Evolutionary conservation across 2,797 vertebrate genomes (phyloP), one percentile per base, ranked within the genome.

Genomic region (Halcyon leucocephala): DNA sequence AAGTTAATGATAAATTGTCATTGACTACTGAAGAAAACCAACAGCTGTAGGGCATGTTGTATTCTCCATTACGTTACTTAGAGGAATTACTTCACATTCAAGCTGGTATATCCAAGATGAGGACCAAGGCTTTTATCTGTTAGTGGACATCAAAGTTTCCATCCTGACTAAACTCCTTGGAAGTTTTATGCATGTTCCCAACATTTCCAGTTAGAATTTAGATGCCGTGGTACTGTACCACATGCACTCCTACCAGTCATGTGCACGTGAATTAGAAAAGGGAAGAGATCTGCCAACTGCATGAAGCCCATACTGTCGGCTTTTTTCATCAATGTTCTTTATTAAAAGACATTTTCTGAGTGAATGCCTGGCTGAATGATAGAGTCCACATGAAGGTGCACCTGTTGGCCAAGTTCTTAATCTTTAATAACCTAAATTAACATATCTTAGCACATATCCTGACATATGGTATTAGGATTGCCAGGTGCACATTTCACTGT

Each of bases 341-440:
- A 39, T 49, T 73, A 86, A 73, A 42, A 61, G 51, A 35, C 21
- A 35, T 82, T 61, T 83, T 71, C 33, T 31, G 49, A 29, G 37
- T 52, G 42, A 89, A 90, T 71, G 35, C 33, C 44, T 73, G 58
- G 13, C 28, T 94, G 37, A 86, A 70, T 0, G 1, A 65, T 58
- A 55, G 22, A n/a, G 13, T 39, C 52, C 57, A 80, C 31, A 67
- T 26, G 67, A 85, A 80, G 25, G 55, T 77, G 81, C 86, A 82
- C 67, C 88, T 92, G 64, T 86, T 90, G 77, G 57, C 37, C 26
- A 80, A 84, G 28, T 3, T 92, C 64, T 61, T 85, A 92, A 71
- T 70, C 48, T 18, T 55, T 90, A 82, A 86, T 84, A 41, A 46
- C 29, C 88, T 86, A 82, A 91, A 93, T 90, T 91, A 93, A 69